A percentile compares a stretch with the other conserved stretches of the same genome.
Conservation (phyloP, 2,113 vertebrate genomes). For the Sapayoa aenigma region DNA sequence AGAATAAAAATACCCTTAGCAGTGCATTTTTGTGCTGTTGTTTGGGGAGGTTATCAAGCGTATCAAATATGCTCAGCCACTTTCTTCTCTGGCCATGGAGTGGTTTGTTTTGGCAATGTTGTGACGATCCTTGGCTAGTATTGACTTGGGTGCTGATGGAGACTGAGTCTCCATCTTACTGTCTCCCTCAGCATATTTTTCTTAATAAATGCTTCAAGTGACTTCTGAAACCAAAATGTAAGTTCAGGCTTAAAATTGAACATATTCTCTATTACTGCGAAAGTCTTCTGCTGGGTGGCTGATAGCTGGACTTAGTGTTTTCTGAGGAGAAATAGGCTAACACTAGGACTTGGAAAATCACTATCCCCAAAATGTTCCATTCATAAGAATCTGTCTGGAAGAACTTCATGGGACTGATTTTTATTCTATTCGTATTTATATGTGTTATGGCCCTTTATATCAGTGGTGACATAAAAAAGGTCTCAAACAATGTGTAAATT, state of each 20-base stretch:
- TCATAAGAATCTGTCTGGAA: not conserved
- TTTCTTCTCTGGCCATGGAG: not conserved
- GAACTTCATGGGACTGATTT: not conserved
- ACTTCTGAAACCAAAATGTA: not conserved
- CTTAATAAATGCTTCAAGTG: not conserved
- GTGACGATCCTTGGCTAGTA: not conserved
- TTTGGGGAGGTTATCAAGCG: not conserved
- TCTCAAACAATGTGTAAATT: not conserved
- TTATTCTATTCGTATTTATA: not conserved
- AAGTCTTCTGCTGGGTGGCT: not conserved
- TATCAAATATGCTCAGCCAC: not conserved
- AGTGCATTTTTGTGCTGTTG: slow-evolving; percentile 16
- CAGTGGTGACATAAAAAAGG: not conserved
- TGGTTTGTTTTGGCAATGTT: slow-evolving; percentile 38
- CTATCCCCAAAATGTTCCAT: not conserved
- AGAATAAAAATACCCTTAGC: slow-evolving; percentile 11
- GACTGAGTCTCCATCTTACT: not conserved
- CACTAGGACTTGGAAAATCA: not conserved
- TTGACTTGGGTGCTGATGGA: not conserved
- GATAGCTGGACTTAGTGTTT: not conserved
- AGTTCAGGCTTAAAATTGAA: not conserved
- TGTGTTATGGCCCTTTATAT: not conserved
- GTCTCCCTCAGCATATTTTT: not conserved
- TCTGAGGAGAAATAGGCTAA: not conserved
- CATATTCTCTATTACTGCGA: not conserved